phyloP scores from a whole-genome alignment of 2,113 vertebrate species.

The Setophaga coronata region DNA sequence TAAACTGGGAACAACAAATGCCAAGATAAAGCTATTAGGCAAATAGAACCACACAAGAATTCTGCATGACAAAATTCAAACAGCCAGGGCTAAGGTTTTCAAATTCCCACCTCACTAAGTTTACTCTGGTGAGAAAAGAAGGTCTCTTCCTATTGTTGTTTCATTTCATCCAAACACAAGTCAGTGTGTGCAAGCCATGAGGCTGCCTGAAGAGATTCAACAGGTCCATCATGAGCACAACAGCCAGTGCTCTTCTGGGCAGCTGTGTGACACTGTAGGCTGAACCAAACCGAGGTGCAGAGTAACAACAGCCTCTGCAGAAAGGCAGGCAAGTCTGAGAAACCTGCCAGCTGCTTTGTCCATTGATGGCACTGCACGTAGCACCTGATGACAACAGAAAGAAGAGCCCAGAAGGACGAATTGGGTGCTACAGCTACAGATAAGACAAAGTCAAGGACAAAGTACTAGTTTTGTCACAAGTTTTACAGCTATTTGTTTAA shows the following conservation, averaged over 20 bases:
- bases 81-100: neutral
- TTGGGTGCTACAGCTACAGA: neutral
- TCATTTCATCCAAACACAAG: neutral
- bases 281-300: neutral
- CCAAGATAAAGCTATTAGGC: neutral
- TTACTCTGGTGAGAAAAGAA: neutral
- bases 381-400: neutral
- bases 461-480: neutral
- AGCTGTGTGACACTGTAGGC: neutral
- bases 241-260: neutral
- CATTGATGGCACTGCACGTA: rapidly evolving
- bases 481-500: neutral
- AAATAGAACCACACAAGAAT: rapidly evolving
- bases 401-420: neutral
- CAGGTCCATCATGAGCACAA: neutral
- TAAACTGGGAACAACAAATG: neutral
- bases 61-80: neutral
- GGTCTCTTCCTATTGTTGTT: neutral
- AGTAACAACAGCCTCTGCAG: neutral
- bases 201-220: neutral
- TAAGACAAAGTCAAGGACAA: neutral
- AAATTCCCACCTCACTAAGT: neutral
- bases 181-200: neutral
- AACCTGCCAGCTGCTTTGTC: neutral
- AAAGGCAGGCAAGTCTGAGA: neutral